phyloP scores from a whole-genome alignment of 2,888 invertebrate species.

The Bugulina stolonifera region DNA sequence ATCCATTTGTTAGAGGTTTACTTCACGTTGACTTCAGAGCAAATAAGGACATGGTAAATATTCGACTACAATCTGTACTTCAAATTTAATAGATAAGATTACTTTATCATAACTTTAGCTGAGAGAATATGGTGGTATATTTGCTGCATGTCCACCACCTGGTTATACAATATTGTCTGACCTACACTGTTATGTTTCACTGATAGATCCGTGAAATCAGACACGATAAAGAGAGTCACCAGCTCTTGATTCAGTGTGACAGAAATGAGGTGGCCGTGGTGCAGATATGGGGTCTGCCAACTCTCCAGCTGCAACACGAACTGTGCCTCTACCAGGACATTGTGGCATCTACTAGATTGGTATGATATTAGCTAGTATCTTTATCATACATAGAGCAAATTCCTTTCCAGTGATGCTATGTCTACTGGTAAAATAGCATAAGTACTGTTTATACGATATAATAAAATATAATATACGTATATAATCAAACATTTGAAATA shows the following conservation, averaged over 20 bases:
- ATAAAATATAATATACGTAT: no score
- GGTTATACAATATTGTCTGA: no score
- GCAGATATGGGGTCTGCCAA: slow-evolving; percentile 47
- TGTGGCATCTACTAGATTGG: slow-evolving; percentile 39
- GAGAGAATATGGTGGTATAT: no score
- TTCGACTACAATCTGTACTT: no score
- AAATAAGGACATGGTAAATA: slow-evolving; percentile 47
- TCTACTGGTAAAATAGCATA: no score
- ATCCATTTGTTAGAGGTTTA: slow-evolving; percentile 45
- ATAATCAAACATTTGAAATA: no score
- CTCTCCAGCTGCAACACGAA: slow-evolving; percentile 42
- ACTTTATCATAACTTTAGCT: no score
- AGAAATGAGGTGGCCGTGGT: slow-evolving; percentile 36
- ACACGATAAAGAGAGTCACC: slow-evolving; percentile 40
- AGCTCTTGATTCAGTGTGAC: slow-evolving; percentile 38
- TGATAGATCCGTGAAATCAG: slow-evolving; percentile 39
- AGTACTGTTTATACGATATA: no score
- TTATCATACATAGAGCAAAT: not conserved
- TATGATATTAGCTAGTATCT: slow-evolving; percentile 32
- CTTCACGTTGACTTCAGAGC: slow-evolving; percentile 49
- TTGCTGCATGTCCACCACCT: no score
- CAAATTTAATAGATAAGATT: no score
- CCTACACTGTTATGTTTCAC: no score
- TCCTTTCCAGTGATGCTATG: no score
- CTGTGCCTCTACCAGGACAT: slow-evolving; percentile 39